Base-by-base conservation (phyloP, 2,888 invertebrate species). In the Ichneumon xanthorius region DNA sequence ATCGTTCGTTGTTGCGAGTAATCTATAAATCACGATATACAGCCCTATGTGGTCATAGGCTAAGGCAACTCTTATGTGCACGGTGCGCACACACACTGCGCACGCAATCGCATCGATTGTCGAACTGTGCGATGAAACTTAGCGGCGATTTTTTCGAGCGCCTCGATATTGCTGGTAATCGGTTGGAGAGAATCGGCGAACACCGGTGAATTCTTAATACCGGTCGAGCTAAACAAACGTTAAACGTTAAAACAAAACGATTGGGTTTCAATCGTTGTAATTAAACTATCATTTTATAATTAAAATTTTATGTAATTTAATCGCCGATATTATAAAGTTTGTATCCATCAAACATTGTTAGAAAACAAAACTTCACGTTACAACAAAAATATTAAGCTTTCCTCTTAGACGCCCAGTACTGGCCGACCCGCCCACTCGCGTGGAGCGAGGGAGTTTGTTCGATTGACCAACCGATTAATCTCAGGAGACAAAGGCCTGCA, bases 391-490 rank as follows among this genome's bases (percentile, higher is more conserved):
- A 33, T 33, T 33, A 6, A 33, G 4, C 33, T 33, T 33, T 33
- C 0, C 33, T 33, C 33, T 33, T 0, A 30, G 33, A 6, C 5
- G 33, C 33, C 4, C 33, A 40, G 6, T 0, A 9, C 9, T 40
- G 6, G 7, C 40, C 9, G 26, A 26, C 26, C 2, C 40, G 40
- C 9, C 7, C 7, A 40, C 33, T 40, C 40, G 75, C 40, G 9
- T 6, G 63, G 53, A 77, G 65, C 58, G 65, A 76, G 70, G 58
- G 72, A 70, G 33, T 73, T 80, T 79, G 63, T 40, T 82, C 80
- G 73, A 83, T 87, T 83, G 82, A 85, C 83, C 83, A 67, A 79
- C 83, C 79, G 79, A 87, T 85, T 85, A 82, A 85, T 80, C 84
- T 63, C 61, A 26, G 16, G 48, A 77, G 50, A 63, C 26, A 45